Evolutionary conservation across 2,113 vertebrate genomes (phyloP).

Genomic region (Erythrocercus mccallii): DNA sequence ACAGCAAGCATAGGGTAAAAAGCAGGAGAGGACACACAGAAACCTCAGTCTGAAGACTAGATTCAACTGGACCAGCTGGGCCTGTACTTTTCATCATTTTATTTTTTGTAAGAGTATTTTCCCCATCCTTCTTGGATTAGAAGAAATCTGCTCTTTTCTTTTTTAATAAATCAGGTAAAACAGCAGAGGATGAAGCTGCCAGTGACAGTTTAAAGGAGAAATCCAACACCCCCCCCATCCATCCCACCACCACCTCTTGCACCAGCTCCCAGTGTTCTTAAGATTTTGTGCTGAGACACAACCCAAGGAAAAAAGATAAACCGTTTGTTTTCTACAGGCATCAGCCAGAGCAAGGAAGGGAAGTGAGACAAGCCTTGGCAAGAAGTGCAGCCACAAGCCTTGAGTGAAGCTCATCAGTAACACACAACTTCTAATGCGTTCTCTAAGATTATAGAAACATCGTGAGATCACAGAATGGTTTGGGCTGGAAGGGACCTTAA

Average conservation of each 20-base stretch:
- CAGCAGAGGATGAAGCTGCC: not conserved
- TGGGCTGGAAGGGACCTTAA: not conserved
- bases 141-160: not conserved
- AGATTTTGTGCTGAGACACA: not conserved
- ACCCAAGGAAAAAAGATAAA: not conserved
- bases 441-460: not conserved
- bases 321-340: not conserved
- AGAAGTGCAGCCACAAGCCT: not conserved
- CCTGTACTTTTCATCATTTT: not conserved
- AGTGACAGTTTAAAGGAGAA: not conserved
- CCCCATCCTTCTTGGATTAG: not conserved
- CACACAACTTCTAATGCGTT: not conserved
- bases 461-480: not conserved
- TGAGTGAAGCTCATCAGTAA: not conserved
- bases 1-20: not conserved
- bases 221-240: not conserved
- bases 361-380: not conserved
- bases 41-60: not conserved
- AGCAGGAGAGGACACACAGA: not conserved
- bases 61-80: not conserved
- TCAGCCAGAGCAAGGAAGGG: not conserved
- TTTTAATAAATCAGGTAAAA: not conserved
- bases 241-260: not conserved
- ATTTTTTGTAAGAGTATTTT: not conserved
- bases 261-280: not conserved